Conservation (phyloP, 2,797 vertebrate genomes). For the Micromesistius poutassou region DNA sequence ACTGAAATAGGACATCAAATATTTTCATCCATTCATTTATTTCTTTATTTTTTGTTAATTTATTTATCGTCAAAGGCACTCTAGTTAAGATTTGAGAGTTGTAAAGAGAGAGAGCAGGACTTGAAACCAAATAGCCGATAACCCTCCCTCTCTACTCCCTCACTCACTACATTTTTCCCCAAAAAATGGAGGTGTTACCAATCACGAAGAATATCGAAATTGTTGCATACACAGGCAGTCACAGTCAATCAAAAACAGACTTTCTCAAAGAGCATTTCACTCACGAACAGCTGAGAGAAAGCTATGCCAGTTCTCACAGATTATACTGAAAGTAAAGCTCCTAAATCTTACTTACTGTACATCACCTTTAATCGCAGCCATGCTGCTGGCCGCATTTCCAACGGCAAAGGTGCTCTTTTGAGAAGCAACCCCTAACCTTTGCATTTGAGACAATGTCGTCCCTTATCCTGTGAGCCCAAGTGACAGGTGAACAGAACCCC, state of each 20-base stretch:
- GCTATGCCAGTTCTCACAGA: too few species aligned
- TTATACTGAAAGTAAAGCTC: neutral
- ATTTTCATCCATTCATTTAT: neutral
- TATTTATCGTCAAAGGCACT: too few species aligned
- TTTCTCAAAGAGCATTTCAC: neutral
- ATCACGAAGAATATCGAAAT: neutral
- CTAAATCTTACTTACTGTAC: neutral
- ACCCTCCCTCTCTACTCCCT: neutral
- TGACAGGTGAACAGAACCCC: neutral
- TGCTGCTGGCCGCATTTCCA: neutral
- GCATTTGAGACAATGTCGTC: neutral
- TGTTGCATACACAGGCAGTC: neutral
- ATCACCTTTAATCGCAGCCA: neutral
- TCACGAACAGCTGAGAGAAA: neutral
- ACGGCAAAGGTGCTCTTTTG: neutral
- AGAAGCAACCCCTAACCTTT: neutral
- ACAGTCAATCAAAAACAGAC: neutral
- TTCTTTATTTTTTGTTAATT: neutral
- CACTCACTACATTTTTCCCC: too few species aligned
- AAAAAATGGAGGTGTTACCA: too few species aligned
- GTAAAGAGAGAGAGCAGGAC: too few species aligned
- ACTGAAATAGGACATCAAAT: neutral
- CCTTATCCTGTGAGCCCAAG: neutral
- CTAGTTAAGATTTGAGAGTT: too few species aligned
- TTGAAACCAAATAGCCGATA: neutral